These are phyloP conservation scores for Zeus faber DNA, from an alignment of 2,113 vertebrate genomes.

Conservation along the genomic window DNA sequence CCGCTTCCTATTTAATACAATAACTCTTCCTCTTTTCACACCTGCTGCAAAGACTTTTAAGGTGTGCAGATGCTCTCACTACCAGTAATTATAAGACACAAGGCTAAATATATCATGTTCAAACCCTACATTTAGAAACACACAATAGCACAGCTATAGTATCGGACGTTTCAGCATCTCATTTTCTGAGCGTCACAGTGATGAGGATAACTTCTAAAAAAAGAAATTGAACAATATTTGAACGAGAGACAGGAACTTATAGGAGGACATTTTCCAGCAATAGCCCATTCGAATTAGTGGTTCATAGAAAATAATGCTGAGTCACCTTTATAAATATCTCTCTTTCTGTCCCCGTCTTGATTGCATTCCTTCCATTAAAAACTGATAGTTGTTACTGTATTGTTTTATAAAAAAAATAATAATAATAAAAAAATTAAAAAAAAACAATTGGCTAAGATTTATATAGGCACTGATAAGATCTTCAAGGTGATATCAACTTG, in stretches of 20 bases:
- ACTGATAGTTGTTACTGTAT: slow-evolving; percentile 13
- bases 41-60: too few relatives aligned
- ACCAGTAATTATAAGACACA: too few relatives aligned
- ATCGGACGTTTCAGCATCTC: slow-evolving; percentile 59
- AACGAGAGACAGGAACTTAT: too few relatives aligned
- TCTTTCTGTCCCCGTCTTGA: slow-evolving; percentile 22
- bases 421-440: too few relatives aligned
- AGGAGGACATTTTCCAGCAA: slow-evolving; percentile 42
- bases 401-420: slow-evolving; percentile 13
- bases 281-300: slow-evolving; percentile 46
- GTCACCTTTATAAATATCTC: neutral
- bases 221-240: slow-evolving; percentile 14
- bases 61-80: too few relatives aligned
- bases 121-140: slow-evolving; percentile 32
- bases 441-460: slow-evolving; percentile 14
- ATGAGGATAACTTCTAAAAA: slow-evolving; percentile 42
- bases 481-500: slow-evolving; percentile 16
- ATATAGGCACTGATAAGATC: slow-evolving; percentile 24
- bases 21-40: too few relatives aligned
- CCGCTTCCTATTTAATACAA: too few relatives aligned
- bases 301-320: slow-evolving; percentile 45
- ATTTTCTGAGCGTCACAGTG: slow-evolving; percentile 58
- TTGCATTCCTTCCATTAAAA: slow-evolving; percentile 22
- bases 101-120: slow-evolving; percentile 53
- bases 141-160: slow-evolving; percentile 58